Conservation (phyloP, 92 coral and sea anemone species). For the Isaurus tuberculatus region DNA sequence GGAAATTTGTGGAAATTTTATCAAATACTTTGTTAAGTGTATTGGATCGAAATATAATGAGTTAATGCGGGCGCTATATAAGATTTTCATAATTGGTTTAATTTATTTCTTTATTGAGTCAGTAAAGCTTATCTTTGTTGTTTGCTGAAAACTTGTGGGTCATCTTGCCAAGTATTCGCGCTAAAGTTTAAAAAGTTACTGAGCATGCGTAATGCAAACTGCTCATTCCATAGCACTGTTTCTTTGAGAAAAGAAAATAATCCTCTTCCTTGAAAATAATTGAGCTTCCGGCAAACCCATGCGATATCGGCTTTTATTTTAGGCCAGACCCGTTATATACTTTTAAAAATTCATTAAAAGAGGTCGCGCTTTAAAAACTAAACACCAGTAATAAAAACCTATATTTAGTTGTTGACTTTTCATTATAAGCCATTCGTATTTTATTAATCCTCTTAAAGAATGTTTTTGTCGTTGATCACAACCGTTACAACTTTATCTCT, state of each 20-base stretch:
- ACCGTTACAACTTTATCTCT: not conserved
- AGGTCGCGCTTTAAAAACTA: constrained; percentile 16
- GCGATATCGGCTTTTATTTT: too few species aligned
- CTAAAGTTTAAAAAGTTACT: too few species aligned
- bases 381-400: constrained; percentile 6
- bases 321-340: not conserved
- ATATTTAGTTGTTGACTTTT: constrained; percentile 33
- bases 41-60: too few species aligned
- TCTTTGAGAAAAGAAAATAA: not conserved
- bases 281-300: not conserved
- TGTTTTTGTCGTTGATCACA: not conserved
- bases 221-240: not conserved
- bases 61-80: too few species aligned
- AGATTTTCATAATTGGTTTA: too few species aligned
- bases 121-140: not conserved
- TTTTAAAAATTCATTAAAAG: not conserved
- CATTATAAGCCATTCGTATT: constrained; percentile 36
- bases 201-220: not conserved
- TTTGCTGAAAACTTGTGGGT: not conserved
- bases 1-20: too few species aligned
- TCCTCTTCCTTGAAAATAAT: not conserved
- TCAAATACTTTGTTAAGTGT: too few species aligned
- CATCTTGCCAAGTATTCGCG: too few species aligned
- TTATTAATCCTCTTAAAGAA: constrained; percentile 12
- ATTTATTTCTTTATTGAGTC: too few species aligned